Conservation (phyloP, 2,113 vertebrate genomes). For the Ascaphus truei region DNA sequence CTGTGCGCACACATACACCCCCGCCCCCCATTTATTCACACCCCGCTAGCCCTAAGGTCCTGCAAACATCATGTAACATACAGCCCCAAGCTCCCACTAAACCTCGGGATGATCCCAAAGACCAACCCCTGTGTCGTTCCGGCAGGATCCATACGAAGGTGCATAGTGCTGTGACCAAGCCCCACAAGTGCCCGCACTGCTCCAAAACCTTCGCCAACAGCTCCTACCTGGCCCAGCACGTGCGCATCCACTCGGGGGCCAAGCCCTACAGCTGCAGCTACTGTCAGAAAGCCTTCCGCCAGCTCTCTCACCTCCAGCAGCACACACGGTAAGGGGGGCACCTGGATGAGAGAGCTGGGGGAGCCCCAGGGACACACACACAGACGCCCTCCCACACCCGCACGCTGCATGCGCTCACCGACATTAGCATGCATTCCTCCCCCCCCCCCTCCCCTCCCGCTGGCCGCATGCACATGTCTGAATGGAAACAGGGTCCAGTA, state of each 20-base stretch:
- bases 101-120: neutral
- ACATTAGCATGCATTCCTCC: slow-evolving; percentile 22
- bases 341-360: slow-evolving; percentile 37
- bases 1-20: too few species aligned
- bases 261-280: slow-evolving; percentile 87
- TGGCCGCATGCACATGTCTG: slow-evolving; percentile 33
- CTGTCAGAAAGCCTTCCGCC: slow-evolving; percentile 89
- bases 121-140: slow-evolving; percentile 36
- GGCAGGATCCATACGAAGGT: slow-evolving; percentile 88
- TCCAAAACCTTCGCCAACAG: slow-evolving; percentile 92
- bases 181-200: slow-evolving; percentile 93
- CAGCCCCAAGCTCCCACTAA: slow-evolving; percentile 55
- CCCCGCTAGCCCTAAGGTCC: neutral
- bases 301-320: slow-evolving; percentile 96
- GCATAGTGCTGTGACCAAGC: slow-evolving; percentile 89
- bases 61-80: slow-evolving; percentile 54
- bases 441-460: slow-evolving; percentile 5
- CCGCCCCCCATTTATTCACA: slow-evolving; percentile 50
- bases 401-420: neutral
- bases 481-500: slow-evolving; percentile 32
- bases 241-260: slow-evolving; percentile 90
- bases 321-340: slow-evolving; percentile 94
- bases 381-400: too few species aligned
- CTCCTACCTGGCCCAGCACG: slow-evolving; percentile 88
- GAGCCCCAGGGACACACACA: slow-evolving; percentile 8